Conservation (phyloP, 1,140 invertebrate species). For the Drosophila insularis region DNA sequence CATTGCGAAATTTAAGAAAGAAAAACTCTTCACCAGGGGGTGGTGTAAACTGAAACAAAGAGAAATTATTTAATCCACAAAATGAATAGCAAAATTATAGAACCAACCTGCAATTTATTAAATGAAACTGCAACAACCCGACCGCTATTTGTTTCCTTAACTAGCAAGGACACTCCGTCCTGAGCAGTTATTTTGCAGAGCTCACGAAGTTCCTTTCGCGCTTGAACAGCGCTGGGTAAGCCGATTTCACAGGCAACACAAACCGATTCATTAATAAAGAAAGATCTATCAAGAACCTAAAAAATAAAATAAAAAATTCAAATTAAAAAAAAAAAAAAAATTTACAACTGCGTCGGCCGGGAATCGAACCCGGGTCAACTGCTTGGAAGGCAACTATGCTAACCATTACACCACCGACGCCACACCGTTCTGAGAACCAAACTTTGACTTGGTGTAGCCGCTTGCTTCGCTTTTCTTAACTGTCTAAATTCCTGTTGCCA, state of each 20-base stretch:
- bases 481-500: neutral
- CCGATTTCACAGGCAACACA: constrained; percentile 84
- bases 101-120: constrained; percentile 86
- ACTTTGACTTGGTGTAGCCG: constrained; percentile 24
- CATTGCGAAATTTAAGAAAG: constrained; percentile 85
- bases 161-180: constrained; percentile 86
- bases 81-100: neutral
- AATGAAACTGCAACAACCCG: constrained; percentile 85
- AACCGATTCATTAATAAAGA: constrained; percentile 85
- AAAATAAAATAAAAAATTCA: constrained; percentile 37
- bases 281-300: constrained; percentile 84
- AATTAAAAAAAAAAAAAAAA: constrained; percentile 33
- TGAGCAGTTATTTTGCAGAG: constrained; percentile 84
- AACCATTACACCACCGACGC: constrained; percentile 90
- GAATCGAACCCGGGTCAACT: constrained; percentile 93
- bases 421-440: neutral
- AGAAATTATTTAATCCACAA: neutral
- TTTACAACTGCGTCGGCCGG: constrained; percentile 84
- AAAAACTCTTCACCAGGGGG: constrained; percentile 83
- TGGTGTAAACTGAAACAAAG: constrained; percentile 53
- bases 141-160: constrained; percentile 83
- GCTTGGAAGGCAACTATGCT: constrained; percentile 94
- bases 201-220: constrained; percentile 85
- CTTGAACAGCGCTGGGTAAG: constrained; percentile 83
- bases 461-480: neutral